Base-by-base conservation (phyloP, 2,113 vertebrate species). In the Callocephalon fimbriatum region DNA sequence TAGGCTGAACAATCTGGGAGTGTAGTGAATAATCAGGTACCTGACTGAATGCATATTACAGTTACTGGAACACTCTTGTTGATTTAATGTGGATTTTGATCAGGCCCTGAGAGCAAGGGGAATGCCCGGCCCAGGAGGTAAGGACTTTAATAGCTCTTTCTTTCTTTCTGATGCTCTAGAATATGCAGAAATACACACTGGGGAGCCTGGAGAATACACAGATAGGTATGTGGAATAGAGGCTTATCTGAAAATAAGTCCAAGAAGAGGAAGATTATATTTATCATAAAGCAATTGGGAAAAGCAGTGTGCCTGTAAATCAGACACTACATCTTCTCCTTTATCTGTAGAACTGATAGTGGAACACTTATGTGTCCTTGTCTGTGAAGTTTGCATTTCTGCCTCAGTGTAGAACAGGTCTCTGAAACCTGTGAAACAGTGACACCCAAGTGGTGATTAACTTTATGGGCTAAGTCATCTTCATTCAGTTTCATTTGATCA, bases 241-340 rank as follows among this genome's bases (percentile, higher is more conserved):
- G 82, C 86, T 92, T 97, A 95, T 95, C 97, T 96, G 61, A 70
- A 86, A 92, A 27, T 77, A 93, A 96, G 92, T 84, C 61, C 68
- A 59, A 88, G 90, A 86, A 79, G 50, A 80, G 65, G 54, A 92
- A 96, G 73, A 96, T 93, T 92, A 27, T 92, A 95, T 89, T 97
- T 89, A 89, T 95, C 86, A 65, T 72, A 78, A 95, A 91, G 83
- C 80, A 84, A 6, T 8, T 72, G 88, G 95, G 95, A 91, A 87
- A 86, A 96, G 83, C 79, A 72, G 15, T 22, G 61, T 78, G 61
- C 45, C 73, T 78, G 53, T 86, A 80, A 87, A 70, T 94, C 67
- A 76, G 81, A 54, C 17, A 27, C 68, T 58, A 13, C 63, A 82
- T 82, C 78, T 73, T 42, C 74, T 67, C 29, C 68, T 77, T 91